Evolutionary conservation across 2,888 invertebrate genomes (phyloP), one percentile per base, ranked within the genome.

Genomic region (Uloborus plumipes): DNA sequence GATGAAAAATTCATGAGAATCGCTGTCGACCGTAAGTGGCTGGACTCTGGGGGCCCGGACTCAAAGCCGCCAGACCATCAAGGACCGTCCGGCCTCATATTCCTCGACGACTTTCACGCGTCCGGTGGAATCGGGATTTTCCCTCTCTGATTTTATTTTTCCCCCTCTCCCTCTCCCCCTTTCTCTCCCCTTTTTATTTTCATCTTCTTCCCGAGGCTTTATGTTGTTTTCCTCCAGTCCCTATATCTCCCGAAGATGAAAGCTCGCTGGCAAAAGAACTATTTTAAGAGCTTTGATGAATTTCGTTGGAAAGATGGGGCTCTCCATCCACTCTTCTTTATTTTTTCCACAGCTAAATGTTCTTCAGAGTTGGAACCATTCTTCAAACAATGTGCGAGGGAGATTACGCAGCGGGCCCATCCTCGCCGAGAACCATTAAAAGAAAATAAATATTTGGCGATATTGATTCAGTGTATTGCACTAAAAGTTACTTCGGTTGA

Each of bases 1-100:
- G 74, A 81, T 81, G 80, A 81, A 81, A 81, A 81, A 81, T 81
- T 81, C 80, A 81, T 81, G 80, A 81, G 80, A 75, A 70, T 81
- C 80, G 80, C 75, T 81, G 80, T 81, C 74, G 80, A 74, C 77
- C 74, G 74, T 81, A 81, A 81, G 80, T 81, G 74, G 80, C 74
- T 53, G 80, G 80, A 81, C 80, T 74, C 74, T 11, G 16, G 72
- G 70, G 71, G 50, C n/a, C 62, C n/a, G 62, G 66, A 62, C 39
- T 65, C 67, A 62, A 62, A 62, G 70, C 64, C 61, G 70, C 61
- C 62, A 77, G 59, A 55, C 70, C 70, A 70, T 70, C 70, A 70
- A 69, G 76, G 73, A 67, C 73, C 70, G 69, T 65, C 78, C 74
- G 66, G 55, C 58, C 69, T 39, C 61, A 58, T 61, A 71, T 71